Base-by-base conservation (phyloP, 1,140 invertebrate species). In the Neuroterus valhalla region DNA sequence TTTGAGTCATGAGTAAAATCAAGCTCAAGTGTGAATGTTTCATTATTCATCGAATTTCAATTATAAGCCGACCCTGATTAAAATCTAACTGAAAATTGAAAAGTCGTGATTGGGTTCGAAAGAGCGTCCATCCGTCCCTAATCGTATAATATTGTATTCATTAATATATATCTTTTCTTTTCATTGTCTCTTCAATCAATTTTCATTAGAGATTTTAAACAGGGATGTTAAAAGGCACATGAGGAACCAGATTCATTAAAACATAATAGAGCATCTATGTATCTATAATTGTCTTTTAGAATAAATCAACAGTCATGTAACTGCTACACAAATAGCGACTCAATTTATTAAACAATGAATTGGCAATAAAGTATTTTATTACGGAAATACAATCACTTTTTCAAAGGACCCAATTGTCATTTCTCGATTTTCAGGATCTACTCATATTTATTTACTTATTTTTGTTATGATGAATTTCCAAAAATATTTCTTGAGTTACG, bases 291-390 rank as follows among this genome's bases (percentile, higher is more conserved):
- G 21, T 62, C 55, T 62, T 62, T 62, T 62, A 62, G 55, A 62
- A 26, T 62, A 62, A 62, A 62, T 62, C 55, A 62, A 62, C 31
- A 62, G 55, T 62, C 55, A 62, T 62, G 55, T 62, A 62, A 62
- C 55, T 31, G 21, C 21, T 62, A 26, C 55, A 62, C 55, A 38
- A 26, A 62, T 62, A 62, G 55, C 23, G 26, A 38, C 55, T 62
- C 55, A 62, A 62, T 23, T 26, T 62, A 62, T 62, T 62, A 14
- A 62, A 62, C 26, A 31, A 31, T 26, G 55, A 62, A 38, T 38
- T 62, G 55, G 55, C 55, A 62, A 62, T 62, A 62, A 62, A 62
- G 55, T 62, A 62, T 62, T 62, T 62, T 62, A 62, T 62, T 62
- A 62, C 55, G 26, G 55, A 62, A 62, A 38, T 38, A 38, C 31